Base-by-base conservation (phyloP, 2,797 vertebrate genomes). In the Aldrovandia affinis region DNA sequence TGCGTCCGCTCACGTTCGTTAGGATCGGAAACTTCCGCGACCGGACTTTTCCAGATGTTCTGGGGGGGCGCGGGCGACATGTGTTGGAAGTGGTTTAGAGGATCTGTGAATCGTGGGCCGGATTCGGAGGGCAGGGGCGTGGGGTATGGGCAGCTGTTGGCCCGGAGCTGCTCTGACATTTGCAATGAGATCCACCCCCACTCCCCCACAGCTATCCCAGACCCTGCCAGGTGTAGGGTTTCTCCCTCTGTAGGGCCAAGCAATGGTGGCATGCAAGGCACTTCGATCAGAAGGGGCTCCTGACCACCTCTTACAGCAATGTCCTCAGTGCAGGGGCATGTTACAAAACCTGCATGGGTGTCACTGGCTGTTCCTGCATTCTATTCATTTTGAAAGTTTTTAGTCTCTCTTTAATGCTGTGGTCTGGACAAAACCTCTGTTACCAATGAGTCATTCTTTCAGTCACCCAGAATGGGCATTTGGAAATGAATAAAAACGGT, bases 11-110 rank as follows among this genome's bases (percentile, higher is more conserved):
- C 89, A 89, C 90, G 91, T 36, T 73, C 15, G 84, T 88, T 88
- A 88, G 89, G 87, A 86, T n/a, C n/a, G 73, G 57, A 68, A 57
- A 84, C 80, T 83, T 86, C 81, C 80, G 85, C 81, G 15, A 85
- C 88, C 12, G 10, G 79, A 85, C 84, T 92, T 92, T 90, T 93
- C 91, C 91, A 94, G 88, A 92, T 92, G 90, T 88, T 86, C 30
- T 36, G 50, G 0, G 15, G 57, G 30, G 33, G 39, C 7, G 55
- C 12, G 54, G 68, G 28, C 2, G 80, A 54, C 0, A 30, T 78
- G 57, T 79, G 77, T 84, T 61, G 52, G 54, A 55, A 36, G 54
- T 42, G 80, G 59, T 59, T 85, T 82, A 80, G 9, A 30, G 79
- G 77, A 68, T 85, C 88, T 77, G 84, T 5, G 55, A n/a, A 47